Conservation (phyloP, 2,888 invertebrate genomes). For the Teinopalpus imperialis region DNA sequence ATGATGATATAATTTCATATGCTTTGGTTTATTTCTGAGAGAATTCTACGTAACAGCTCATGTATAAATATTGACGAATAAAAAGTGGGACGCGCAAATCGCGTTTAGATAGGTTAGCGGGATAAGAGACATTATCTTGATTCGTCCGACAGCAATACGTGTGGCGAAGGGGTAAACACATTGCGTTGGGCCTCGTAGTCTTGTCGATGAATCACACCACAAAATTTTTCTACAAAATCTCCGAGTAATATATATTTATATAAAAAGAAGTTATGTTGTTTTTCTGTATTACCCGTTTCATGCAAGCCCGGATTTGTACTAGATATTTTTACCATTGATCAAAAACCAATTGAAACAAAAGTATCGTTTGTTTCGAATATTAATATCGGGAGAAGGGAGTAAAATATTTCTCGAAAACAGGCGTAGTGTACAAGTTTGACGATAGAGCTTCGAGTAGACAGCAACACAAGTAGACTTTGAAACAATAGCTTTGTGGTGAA, state of each 20-base stretch:
- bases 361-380: conserved; percentile 13
- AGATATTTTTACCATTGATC: no score
- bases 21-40: neutral
- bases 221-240: no score
- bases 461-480: conserved; percentile 27
- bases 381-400: neutral
- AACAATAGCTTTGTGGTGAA: conserved; percentile 31
- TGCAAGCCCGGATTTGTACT: no score
- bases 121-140: conserved; percentile 7
- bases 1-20: no score
- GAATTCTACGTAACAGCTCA: conserved; percentile 6
- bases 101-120: conserved; percentile 5
- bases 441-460: conserved; percentile 13
- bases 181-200: no score
- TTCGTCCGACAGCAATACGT: conserved; percentile 11
- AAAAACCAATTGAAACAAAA: neutral
- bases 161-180: conserved; percentile 12
- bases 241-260: no score
- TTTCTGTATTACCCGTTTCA: no score
- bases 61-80: conserved; percentile 19
- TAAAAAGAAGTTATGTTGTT: no score
- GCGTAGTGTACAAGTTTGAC: conserved; percentile 5
- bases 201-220: no score
- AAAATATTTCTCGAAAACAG: conserved; percentile 10
- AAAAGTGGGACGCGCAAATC: conserved; percentile 13